Conservation (phyloP, 2,797 vertebrate species). For the Hydrophis major region DNA sequence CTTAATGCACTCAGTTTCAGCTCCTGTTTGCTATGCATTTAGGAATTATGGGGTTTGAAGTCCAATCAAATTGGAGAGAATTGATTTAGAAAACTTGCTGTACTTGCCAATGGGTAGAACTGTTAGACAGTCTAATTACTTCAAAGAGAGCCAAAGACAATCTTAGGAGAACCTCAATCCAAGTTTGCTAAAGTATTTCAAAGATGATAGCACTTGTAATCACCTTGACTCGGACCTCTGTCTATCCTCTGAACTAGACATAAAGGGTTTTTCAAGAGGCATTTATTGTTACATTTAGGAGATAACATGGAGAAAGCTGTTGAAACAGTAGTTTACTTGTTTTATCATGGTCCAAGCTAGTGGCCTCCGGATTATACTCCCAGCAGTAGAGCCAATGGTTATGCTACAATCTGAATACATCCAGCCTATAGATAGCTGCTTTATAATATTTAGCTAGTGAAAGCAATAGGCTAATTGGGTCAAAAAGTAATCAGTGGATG, state of each 20-base stretch:
- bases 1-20: background rate
- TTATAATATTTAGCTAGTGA: background rate
- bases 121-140: background rate
- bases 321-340: background rate
- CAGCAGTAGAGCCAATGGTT: background rate
- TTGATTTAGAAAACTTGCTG: background rate
- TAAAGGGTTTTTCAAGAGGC: background rate
- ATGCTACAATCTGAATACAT: background rate
- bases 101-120: background rate
- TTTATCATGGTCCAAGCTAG: background rate
- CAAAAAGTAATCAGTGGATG: background rate
- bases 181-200: background rate
- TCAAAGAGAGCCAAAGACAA: background rate
- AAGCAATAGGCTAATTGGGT: background rate
- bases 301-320: background rate
- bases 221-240: background rate
- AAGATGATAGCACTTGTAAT: background rate
- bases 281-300: background rate
- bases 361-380: background rate
- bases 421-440: background rate
- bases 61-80: background rate
- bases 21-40: background rate
- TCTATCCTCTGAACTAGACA: background rate
- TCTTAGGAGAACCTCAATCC: background rate
- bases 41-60: background rate